A percentile compares a stretch with the other conserved stretches of the same genome.
Evolutionary conservation across 2,113 vertebrate species (phyloP).

Genomic region (Chaenogobius annularis): DNA sequence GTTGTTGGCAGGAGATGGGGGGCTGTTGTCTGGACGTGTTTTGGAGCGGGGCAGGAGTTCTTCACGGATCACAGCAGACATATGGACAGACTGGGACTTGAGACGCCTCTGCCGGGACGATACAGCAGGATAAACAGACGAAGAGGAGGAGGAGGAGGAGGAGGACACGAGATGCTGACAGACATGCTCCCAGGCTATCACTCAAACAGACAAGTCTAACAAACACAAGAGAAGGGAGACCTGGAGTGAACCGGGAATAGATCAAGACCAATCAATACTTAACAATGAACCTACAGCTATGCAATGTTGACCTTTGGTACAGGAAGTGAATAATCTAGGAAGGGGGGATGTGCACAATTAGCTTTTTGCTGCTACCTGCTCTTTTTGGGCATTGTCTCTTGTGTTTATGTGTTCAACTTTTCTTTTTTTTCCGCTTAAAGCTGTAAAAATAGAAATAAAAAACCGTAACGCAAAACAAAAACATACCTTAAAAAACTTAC

Average conservation of each 20-base stretch:
- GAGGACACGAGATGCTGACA: constrained; percentile 26
- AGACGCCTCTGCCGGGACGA: constrained; percentile 68
- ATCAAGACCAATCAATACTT: background rate
- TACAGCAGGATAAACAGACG: constrained; percentile 68
- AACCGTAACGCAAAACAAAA: too few species aligned
- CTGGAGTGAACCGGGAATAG: background rate
- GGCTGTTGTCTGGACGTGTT: constrained; percentile 17
- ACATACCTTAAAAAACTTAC: too few species aligned
- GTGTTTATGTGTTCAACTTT: too few species aligned
- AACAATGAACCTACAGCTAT: background rate
- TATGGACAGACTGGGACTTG: constrained; percentile 68
- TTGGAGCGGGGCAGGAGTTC: constrained; percentile 56
- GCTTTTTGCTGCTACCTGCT: too few species aligned
- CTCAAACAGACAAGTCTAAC: constrained; percentile 3
- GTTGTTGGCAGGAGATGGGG: constrained; percentile 1
- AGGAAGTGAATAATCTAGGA: background rate
- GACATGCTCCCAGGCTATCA: constrained; percentile 3
- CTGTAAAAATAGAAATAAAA: too few species aligned
- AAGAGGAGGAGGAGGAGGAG: constrained; percentile 44
- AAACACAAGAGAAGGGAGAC: background rate
- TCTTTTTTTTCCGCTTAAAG: too few species aligned
- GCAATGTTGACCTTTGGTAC: background rate
- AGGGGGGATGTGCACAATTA: too few species aligned
- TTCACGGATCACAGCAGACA: constrained; percentile 76
- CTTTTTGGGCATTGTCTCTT: too few species aligned